Evolutionary conservation across 2,113 vertebrate species (phyloP).

Genomic region (Phalacrocorax aristotelis): DNA sequence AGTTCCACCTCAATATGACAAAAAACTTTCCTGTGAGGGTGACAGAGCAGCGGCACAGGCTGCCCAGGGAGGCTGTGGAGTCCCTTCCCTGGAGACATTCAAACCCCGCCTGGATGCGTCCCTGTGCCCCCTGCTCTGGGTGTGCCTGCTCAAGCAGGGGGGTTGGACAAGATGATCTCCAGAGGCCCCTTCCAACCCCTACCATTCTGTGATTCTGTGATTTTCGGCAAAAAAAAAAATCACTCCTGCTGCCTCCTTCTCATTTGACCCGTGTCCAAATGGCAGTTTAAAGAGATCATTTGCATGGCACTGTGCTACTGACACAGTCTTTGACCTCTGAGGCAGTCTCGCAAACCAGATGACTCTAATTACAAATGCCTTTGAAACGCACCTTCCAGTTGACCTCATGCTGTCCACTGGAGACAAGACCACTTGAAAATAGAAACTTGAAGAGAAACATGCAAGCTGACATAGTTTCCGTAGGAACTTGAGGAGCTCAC

Average conservation of each 20-base stretch:
- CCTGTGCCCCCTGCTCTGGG: too few relatives aligned
- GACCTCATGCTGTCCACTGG: accelerated
- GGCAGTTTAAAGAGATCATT: not conserved
- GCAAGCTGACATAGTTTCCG: accelerated
- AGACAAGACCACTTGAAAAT: not conserved
- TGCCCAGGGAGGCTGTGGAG: too few relatives aligned
- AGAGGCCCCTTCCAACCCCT: too few relatives aligned
- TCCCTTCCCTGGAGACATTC: too few relatives aligned
- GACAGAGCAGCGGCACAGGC: too few relatives aligned
- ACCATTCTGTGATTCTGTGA: too few relatives aligned
- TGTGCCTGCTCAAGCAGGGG: too few relatives aligned
- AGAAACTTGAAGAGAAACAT: not conserved
- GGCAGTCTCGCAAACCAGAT: not conserved
- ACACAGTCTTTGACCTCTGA: not conserved
- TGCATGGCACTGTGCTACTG: accelerated
- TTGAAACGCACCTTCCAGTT: accelerated
- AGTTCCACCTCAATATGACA: too few relatives aligned
- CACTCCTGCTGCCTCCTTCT: not conserved
- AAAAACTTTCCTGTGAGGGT: too few relatives aligned
- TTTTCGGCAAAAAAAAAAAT: too few relatives aligned
- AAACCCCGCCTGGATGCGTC: too few relatives aligned
- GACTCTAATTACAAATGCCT: not conserved
- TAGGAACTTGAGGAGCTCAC: not conserved
- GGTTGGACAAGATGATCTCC: too few relatives aligned
- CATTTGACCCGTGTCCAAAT: not conserved